Conservation (phyloP, 2,797 vertebrate species). For the Eulemur mongoz region DNA sequence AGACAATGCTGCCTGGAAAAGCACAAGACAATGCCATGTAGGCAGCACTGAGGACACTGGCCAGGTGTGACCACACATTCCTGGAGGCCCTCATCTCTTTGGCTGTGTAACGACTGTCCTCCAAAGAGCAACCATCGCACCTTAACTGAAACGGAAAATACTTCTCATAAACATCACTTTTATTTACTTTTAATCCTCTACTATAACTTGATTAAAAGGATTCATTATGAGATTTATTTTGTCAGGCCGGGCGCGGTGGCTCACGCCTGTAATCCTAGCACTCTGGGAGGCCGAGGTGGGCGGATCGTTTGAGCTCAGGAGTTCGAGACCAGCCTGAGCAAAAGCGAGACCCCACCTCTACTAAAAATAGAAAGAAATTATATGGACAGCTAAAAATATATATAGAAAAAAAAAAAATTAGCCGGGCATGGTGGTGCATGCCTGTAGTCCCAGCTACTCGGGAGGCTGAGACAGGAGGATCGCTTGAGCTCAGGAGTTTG, state of each 20-base stretch:
- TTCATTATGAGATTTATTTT: not conserved
- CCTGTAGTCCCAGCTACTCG: no score
- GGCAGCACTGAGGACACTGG: not conserved
- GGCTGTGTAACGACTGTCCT: not conserved
- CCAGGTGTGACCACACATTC: not conserved
- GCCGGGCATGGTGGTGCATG: no score
- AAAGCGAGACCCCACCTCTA: no score
- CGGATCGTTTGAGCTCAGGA: no score
- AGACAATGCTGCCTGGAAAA: not conserved
- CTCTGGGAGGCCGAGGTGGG: no score
- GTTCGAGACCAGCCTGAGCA: no score
- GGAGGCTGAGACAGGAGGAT: no score
- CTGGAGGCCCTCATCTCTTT: not conserved
- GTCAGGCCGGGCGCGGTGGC: not conserved
- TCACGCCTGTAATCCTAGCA: no score
- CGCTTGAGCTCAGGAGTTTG: no score
- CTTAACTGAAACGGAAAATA: not conserved
- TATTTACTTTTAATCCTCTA: not conserved
- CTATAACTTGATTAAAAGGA: not conserved
- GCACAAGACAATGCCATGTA: not conserved
- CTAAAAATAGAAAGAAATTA: no score
- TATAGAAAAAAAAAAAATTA: no score
- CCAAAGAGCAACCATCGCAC: not conserved
- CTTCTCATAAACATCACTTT: not conserved
- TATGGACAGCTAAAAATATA: no score